A percentile compares a stretch with the other conserved stretches of the same genome.
phyloP scores from a whole-genome alignment of 2,888 invertebrate species.

The Xestia sexstrigata region DNA sequence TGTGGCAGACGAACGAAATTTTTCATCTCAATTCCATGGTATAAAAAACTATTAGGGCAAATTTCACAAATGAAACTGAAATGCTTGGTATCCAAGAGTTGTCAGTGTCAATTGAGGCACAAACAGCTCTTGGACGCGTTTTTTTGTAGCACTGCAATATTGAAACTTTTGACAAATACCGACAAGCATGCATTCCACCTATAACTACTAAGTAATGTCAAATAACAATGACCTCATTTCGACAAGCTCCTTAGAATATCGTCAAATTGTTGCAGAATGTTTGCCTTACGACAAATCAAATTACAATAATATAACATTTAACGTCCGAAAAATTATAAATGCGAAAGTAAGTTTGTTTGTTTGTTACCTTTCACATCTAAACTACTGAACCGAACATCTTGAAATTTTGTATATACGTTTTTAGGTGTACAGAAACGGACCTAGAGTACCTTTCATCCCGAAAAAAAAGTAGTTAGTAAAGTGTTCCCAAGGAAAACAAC shows the following conservation, averaged over 20 bases:
- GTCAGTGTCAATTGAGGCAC: not conserved
- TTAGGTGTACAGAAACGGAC: too few species aligned
- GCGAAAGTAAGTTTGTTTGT: too few species aligned
- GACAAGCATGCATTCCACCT: conserved; percentile 46
- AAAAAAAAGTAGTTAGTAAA: too few species aligned
- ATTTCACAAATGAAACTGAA: not conserved
- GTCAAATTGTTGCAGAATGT: conserved; percentile 52
- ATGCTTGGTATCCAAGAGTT: not conserved
- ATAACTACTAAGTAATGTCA: conserved; percentile 43
- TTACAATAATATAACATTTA: not conserved
- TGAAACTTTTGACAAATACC: conserved; percentile 39
- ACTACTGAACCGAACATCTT: too few species aligned
- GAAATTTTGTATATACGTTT: too few species aligned
- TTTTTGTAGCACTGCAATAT: not conserved
- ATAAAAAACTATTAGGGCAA: not conserved
- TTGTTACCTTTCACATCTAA: too few species aligned
- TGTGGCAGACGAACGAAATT: not conserved
- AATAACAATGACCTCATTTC: conserved; percentile 67
- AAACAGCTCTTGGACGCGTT: not conserved
- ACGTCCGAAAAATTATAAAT: too few species aligned
- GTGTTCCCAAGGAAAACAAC: too few species aligned
- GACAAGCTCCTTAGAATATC: conserved; percentile 57
- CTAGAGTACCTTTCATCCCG: too few species aligned
- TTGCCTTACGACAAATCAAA: conserved; percentile 38
- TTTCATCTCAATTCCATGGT: not conserved